These are phyloP conservation scores for Leptatherina wallacei DNA, from an alignment of 2,797 vertebrate genomes.

Conservation along the genomic window DNA sequence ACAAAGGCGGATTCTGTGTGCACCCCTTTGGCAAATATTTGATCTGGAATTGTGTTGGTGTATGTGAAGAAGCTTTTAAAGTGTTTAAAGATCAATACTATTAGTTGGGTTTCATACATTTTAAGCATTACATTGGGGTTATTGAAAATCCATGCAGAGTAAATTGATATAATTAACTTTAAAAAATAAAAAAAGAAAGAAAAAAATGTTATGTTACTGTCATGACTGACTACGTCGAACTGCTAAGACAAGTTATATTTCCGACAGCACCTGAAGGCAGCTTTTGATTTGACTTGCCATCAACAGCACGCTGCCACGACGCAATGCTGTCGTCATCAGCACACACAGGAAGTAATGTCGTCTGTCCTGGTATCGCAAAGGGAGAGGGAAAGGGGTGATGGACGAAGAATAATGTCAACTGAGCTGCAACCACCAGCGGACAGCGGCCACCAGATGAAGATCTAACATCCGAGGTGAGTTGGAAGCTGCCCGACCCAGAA, in stretches of 20 bases:
- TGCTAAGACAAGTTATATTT: slow-evolving; percentile 14
- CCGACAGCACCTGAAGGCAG: slow-evolving; percentile 42
- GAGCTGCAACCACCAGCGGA: slow-evolving; percentile 13
- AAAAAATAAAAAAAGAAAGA: too few relatives aligned
- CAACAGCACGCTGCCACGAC: slow-evolving; percentile 8
- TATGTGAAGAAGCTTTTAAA: background rate
- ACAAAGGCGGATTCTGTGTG: background rate
- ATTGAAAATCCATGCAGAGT: too few relatives aligned
- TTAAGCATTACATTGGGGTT: too few relatives aligned
- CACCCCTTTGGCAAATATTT: slow-evolving; percentile 73
- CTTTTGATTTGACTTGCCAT: slow-evolving; percentile 5
- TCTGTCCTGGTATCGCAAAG: slow-evolving; percentile 14
- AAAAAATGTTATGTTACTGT: too few relatives aligned
- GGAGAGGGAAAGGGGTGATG: slow-evolving; percentile 23
- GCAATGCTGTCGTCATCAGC: slow-evolving; percentile 58
- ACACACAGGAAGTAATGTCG: slow-evolving; percentile 70
- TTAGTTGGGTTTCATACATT: background rate
- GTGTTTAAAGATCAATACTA: background rate
- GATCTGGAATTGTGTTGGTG: slow-evolving; percentile 19
- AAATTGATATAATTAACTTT: too few relatives aligned
- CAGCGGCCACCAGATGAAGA: slow-evolving; percentile 10
- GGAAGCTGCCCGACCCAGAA: background rate
- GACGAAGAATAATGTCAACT: slow-evolving; percentile 35
- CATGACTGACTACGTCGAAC: too few relatives aligned
- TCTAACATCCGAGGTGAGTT: slow-evolving; percentile 59